These are phyloP conservation scores for Genyomyrus donnyi DNA, from an alignment of 2,113 vertebrate species.

Conservation along the genomic window DNA sequence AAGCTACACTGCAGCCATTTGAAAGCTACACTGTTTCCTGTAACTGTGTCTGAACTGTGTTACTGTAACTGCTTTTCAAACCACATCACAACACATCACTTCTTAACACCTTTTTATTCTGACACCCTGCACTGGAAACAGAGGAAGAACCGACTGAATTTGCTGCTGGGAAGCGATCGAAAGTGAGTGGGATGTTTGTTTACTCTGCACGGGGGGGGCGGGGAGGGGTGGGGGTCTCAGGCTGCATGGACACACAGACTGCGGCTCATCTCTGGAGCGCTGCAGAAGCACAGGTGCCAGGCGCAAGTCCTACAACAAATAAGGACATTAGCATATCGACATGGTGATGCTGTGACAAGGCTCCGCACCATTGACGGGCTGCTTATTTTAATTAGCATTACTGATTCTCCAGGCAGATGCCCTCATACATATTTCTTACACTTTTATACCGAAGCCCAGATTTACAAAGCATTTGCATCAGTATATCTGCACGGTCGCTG, in stretches of 20 bases:
- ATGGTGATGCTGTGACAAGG: background rate
- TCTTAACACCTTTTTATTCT: background rate
- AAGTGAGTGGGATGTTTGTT: background rate
- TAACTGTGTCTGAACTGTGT: too few relatives aligned
- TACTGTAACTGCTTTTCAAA: background rate
- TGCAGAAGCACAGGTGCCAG: background rate
- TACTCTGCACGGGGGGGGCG: background rate
- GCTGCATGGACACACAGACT: background rate
- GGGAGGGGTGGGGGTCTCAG: background rate
- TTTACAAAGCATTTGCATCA: background rate
- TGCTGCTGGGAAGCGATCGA: background rate
- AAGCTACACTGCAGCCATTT: background rate
- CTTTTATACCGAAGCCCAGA: background rate
- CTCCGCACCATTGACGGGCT: background rate
- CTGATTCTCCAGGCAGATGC: background rate
- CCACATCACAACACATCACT: background rate
- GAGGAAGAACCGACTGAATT: background rate
- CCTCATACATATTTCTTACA: background rate
- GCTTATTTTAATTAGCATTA: background rate
- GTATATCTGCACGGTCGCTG: background rate
- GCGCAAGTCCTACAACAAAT: background rate
- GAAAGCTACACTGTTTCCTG: background rate
- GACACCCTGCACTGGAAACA: background rate
- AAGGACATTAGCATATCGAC: background rate
- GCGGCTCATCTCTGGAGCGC: background rate